Conservation (phyloP, 1,140 invertebrate genomes). For the Drosophila varians region DNA sequence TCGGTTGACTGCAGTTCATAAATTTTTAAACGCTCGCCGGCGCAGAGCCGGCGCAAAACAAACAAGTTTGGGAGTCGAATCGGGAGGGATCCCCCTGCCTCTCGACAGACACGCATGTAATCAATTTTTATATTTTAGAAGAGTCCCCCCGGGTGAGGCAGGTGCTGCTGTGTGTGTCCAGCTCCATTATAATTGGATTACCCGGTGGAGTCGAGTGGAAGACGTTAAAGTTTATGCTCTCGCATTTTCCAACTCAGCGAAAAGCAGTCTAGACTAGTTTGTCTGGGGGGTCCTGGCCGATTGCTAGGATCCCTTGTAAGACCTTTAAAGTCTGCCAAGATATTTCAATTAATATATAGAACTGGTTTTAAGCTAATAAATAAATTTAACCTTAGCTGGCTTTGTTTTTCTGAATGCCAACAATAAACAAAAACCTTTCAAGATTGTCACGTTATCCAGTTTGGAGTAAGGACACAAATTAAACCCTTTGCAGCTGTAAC, state of each 20-base stretch:
- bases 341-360: no score
- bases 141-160: slow-evolving; percentile 59
- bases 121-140: slow-evolving; percentile 77
- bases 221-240: slow-evolving; percentile 54
- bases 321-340: neutral
- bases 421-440: neutral
- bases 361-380: no score
- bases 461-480: neutral
- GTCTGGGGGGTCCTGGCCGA: slow-evolving; percentile 26
- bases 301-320: neutral
- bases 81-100: neutral
- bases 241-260: slow-evolving; percentile 39
- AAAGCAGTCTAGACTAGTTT: slow-evolving; percentile 40
- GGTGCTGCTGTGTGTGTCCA: slow-evolving; percentile 46
- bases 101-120: slow-evolving; percentile 67
- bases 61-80: slow-evolving; percentile 40
- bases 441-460: neutral
- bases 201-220: slow-evolving; percentile 84
- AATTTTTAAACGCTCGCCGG: slow-evolving; percentile 68
- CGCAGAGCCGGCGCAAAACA: slow-evolving; percentile 49
- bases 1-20: slow-evolving; percentile 73
- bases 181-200: slow-evolving; percentile 80
- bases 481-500: neutral
- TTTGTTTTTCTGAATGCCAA: neutral
- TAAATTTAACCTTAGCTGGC: slow-evolving; percentile 7